A percentile compares a stretch with the other conserved stretches of the same genome.
These are phyloP conservation scores for Brachionus rubens DNA, from an alignment of 1,140 invertebrate genomes.

Conservation along the genomic window DNA sequence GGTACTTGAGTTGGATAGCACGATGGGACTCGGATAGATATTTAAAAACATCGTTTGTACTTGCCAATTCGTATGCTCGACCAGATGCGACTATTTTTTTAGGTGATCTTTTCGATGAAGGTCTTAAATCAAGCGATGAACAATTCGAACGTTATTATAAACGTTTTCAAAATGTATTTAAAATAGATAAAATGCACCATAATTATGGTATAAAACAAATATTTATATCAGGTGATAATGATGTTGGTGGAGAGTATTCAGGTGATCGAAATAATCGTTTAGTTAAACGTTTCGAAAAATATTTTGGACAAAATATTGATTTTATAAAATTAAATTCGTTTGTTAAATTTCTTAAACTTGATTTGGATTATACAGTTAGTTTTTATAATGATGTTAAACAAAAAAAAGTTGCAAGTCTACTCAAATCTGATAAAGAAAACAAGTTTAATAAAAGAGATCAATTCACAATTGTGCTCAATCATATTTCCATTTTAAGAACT, in stretches of 20 bases:
- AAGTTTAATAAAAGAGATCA: not conserved
- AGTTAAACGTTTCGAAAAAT: constrained; percentile 72
- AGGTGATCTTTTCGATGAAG: constrained; percentile 88
- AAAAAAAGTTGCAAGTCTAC: not conserved
- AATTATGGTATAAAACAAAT: constrained; percentile 66
- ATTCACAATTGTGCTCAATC: not conserved
- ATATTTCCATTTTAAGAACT: constrained; percentile 20
- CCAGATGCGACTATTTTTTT: constrained; percentile 83
- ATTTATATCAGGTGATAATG: constrained; percentile 87
- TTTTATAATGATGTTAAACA: not conserved
- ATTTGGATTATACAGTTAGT: constrained; percentile 25
- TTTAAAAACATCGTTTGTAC: constrained; percentile 72
- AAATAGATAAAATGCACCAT: constrained; percentile 52
- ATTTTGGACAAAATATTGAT: constrained; percentile 62
- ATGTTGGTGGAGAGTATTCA: constrained; percentile 81
- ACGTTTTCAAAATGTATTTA: constrained; percentile 51
- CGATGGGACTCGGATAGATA: constrained; percentile 81
- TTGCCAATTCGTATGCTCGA: constrained; percentile 69
- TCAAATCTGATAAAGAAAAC: not conserved
- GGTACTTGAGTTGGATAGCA: constrained; percentile 62
- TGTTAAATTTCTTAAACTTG: constrained; percentile 42
- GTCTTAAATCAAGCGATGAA: constrained; percentile 69
- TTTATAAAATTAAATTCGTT: constrained; percentile 6
- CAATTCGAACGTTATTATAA: constrained; percentile 63
- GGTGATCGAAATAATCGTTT: constrained; percentile 72